A percentile compares a stretch with the other conserved stretches of the same genome.
These are phyloP conservation scores for Okapia johnstoni DNA, from an alignment of 2,113 vertebrate genomes.

Conservation along the genomic window DNA sequence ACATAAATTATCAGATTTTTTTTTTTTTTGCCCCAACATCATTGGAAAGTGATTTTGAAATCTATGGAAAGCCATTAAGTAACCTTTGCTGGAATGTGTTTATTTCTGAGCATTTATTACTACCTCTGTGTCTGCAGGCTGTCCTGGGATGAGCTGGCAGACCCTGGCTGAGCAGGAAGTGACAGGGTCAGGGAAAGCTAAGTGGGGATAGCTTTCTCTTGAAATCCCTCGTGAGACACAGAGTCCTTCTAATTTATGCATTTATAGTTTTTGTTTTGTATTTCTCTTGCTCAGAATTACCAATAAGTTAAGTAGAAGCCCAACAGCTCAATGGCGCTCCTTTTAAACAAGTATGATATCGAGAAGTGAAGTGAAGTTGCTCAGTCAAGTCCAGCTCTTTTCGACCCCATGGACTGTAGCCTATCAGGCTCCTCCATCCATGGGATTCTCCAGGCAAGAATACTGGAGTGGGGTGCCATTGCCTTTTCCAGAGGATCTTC, in stretches of 20 bases:
- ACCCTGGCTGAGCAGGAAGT: not conserved
- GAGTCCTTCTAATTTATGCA: not conserved
- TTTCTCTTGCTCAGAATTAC: not conserved
- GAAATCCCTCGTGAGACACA: not conserved
- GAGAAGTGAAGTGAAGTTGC: too few relatives aligned
- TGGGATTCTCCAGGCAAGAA: too few relatives aligned
- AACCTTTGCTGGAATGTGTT: conserved; percentile 60
- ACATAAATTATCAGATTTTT: conserved; percentile 79
- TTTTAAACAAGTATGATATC: not conserved
- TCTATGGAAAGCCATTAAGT: conserved; percentile 72
- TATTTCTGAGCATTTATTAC: conserved; percentile 62
- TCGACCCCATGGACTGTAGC: too few relatives aligned
- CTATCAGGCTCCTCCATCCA: too few relatives aligned
- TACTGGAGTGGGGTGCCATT: too few relatives aligned
- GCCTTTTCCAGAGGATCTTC: too few relatives aligned
- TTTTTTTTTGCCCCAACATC: conserved; percentile 6
- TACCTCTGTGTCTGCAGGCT: conserved; percentile 32
- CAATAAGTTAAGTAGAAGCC: not conserved
- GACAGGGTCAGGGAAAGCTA: not conserved
- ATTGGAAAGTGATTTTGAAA: conserved; percentile 74
- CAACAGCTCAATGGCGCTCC: not conserved
- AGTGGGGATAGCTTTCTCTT: not conserved
- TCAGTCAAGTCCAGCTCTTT: too few relatives aligned
- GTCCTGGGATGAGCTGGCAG: conserved; percentile 30
- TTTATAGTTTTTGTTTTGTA: not conserved